These are phyloP conservation scores for Macrosiphum euphorbiae DNA, from an alignment of 2,888 invertebrate genomes.

Conservation along the genomic window DNA sequence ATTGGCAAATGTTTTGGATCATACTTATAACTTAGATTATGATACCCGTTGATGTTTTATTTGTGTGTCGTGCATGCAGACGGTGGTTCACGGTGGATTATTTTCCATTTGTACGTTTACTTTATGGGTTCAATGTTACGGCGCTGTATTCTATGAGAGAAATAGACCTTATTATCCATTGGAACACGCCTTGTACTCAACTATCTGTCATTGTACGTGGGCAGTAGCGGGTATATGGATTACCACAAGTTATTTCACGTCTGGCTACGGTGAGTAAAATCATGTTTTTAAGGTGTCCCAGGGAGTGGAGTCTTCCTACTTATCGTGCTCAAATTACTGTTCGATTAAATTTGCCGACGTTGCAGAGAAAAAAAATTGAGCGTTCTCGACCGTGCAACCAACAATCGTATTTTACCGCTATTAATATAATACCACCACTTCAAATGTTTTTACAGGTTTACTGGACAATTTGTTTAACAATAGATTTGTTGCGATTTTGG, in stretches of 20 bases:
- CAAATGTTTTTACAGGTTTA: neutral
- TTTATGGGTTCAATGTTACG: slow-evolving; percentile 6
- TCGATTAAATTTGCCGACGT: too few relatives aligned
- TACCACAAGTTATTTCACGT: neutral
- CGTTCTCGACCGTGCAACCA: too few relatives aligned
- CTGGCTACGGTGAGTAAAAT: slow-evolving; percentile 37
- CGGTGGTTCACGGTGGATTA: neutral
- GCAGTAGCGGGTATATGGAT: neutral
- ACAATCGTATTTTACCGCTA: too few relatives aligned
- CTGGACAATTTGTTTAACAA: neutral
- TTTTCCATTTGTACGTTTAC: neutral
- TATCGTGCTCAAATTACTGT: too few relatives aligned
- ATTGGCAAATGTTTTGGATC: too few relatives aligned
- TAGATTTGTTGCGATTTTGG: neutral
- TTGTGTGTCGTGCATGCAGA: neutral
- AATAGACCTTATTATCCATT: slow-evolving; percentile 17
- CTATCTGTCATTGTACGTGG: slow-evolving; percentile 1
- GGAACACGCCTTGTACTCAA: slow-evolving; percentile 23
- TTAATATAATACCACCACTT: too few relatives aligned
- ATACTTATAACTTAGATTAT: neutral
- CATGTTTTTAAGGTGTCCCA: too few relatives aligned
- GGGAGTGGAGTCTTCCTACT: too few relatives aligned
- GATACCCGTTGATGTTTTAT: neutral
- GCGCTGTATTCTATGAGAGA: neutral
- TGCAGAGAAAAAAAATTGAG: too few relatives aligned